Evolutionary conservation across 2,888 invertebrate genomes (phyloP), one percentile per base, ranked within the genome.

Genomic region (Phania funesta): DNA sequence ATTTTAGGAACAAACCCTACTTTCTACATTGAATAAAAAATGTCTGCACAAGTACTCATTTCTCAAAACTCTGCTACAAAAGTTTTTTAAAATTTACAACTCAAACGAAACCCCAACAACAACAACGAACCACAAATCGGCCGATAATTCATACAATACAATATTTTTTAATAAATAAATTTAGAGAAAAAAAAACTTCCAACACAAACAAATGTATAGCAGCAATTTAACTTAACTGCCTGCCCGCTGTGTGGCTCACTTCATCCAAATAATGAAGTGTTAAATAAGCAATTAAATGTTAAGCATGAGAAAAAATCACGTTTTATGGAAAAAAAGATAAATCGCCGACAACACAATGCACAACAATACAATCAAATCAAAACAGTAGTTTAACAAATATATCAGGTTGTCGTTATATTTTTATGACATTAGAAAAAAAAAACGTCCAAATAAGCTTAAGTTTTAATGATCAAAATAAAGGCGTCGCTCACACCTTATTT

Each of bases 201-300:
- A 32, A 1, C 11, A 32, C 9, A 46, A 11, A 22, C 8, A 2
- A 9, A 38, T 38, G n/a, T 13, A 52, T 52, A 41, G 44, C 6
- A 13, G 7, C 54, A 26, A 46, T 70, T 32, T 29, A 24, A 35
- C 16, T 24, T 22, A 38, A 16, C 16, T n/a, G 54, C 1, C 44
- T 44, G 44, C 20, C 73, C 16, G 16, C 3, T 41, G 20, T 24
- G 24, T 35, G n/a, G 20, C 41, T 20, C 32, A 1, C 32, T 35
- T 46, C 46, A 11, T 22, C n/a, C 62, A 71, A 71, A 62, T 81
- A 32, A 73, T 62, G 67, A 76, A 73, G 76, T 81, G 77, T 44
- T 77, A 74, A 81, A 71, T 67, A 68, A 70, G 64, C 73, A 77
- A 81, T 81, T 74, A 74, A 81, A 74, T 81, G 24, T 77, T 62